phyloP scores from a whole-genome alignment of 2,888 invertebrate genomes.

The Melanchra persicariae region DNA sequence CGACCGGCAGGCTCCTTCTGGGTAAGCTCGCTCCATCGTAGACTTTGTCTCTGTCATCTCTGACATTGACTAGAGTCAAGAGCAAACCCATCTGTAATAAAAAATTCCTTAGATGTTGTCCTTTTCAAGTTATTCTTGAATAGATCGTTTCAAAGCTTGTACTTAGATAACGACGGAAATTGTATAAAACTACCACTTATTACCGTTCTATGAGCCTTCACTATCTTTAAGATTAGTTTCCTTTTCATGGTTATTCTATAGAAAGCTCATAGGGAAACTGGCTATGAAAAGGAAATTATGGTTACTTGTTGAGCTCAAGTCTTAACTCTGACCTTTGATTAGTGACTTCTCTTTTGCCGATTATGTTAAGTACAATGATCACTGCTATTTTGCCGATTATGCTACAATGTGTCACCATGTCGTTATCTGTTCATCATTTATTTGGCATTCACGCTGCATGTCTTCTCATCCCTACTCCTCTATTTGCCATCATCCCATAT shows the following conservation, averaged over 20 bases:
- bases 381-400: neutral
- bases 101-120: too few species aligned
- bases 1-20: too few species aligned
- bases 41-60: too few species aligned
- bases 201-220: neutral
- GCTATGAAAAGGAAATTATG: conserved; percentile 12
- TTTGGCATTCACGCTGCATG: neutral
- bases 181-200: neutral
- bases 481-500: neutral
- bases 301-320: neutral
- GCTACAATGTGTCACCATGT: neutral
- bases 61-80: too few species aligned
- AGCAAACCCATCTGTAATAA: too few species aligned
- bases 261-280: neutral
- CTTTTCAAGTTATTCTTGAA: too few species aligned
- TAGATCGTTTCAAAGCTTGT: too few species aligned
- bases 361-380: neutral
- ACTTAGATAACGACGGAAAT: neutral
- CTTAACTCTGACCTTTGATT: neutral
- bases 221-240: conserved; percentile 2
- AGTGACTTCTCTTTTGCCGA: conserved; percentile 3
- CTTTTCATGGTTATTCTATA: neutral
- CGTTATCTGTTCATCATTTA: neutral
- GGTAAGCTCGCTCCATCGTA: too few species aligned
- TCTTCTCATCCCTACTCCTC: neutral